Conservation (phyloP, 1,140 invertebrate species). For the Bombus impatiens region DNA sequence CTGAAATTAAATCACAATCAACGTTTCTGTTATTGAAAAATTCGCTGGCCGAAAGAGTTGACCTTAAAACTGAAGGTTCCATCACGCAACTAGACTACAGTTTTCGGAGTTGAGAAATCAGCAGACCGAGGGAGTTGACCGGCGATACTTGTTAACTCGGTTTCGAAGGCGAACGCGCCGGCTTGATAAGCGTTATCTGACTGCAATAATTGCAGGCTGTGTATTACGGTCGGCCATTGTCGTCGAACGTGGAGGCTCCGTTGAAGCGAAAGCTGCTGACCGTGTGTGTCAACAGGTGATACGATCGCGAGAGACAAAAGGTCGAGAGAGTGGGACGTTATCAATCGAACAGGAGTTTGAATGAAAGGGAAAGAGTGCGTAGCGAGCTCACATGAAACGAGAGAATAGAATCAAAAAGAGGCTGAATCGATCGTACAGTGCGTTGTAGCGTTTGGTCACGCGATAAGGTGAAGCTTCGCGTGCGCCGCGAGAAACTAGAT, state of each 20-base stretch:
- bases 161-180: conserved; percentile 26
- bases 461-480: conserved; percentile 36
- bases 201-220: conserved; percentile 22
- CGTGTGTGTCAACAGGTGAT: conserved; percentile 46
- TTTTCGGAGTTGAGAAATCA: not conserved
- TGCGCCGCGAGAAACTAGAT: conserved; percentile 10
- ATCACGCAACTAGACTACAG: not conserved
- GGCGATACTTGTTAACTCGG: conserved; percentile 6
- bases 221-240: conserved; percentile 12
- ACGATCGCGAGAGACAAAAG: not conserved
- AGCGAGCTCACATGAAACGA: no score
- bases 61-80: no score
- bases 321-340: not conserved
- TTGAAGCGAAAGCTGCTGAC: not conserved
- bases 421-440: no score
- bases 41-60: not conserved
- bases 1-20: not conserved
- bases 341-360: not conserved
- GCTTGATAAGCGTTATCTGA: conserved; percentile 47
- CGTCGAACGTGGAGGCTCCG: not conserved
- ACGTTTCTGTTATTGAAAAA: not conserved
- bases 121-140: not conserved
- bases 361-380: not conserved
- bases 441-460: conserved; percentile 3
- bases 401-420: no score